These are phyloP conservation scores for Araneus ventricosus DNA, from an alignment of 1,140 invertebrate species.

Conservation along the genomic window DNA sequence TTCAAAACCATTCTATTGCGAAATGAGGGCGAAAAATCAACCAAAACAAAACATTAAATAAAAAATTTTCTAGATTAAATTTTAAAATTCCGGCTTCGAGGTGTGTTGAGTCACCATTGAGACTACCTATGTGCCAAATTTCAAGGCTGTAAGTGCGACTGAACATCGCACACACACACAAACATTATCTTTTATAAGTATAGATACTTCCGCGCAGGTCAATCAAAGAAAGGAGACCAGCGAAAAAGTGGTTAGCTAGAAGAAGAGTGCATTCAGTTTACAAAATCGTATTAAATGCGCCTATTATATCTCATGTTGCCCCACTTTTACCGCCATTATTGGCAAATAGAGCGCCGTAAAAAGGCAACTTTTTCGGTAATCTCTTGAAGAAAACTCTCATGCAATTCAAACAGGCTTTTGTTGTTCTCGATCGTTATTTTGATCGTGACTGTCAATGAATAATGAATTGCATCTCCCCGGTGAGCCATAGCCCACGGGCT, in stretches of 20 bases:
- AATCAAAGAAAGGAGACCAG: background rate
- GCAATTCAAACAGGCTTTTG: background rate
- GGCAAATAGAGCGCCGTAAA: slow-evolving; percentile 22
- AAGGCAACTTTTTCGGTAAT: slow-evolving; percentile 34
- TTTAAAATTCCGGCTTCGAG: no score
- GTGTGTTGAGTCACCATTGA: no score
- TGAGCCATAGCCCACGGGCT: background rate
- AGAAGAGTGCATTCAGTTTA: background rate
- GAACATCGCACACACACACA: no score
- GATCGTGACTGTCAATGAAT: slow-evolving; percentile 52
- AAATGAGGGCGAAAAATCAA: no score
- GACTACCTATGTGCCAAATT: no score
- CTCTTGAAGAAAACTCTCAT: background rate
- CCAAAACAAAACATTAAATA: no score
- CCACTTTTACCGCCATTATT: slow-evolving; percentile 46
- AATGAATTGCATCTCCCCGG: background rate
- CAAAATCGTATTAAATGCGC: slow-evolving; percentile 10
- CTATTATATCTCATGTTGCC: background rate
- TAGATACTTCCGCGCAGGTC: background rate
- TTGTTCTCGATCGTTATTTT: slow-evolving; percentile 20
- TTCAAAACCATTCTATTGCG: no score
- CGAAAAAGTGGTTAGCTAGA: background rate
- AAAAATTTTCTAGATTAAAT: no score
- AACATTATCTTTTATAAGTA: no score
- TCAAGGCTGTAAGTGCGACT: no score